Conservation (phyloP, 2,888 invertebrate genomes). For the Ormyrus thymus region DNA sequence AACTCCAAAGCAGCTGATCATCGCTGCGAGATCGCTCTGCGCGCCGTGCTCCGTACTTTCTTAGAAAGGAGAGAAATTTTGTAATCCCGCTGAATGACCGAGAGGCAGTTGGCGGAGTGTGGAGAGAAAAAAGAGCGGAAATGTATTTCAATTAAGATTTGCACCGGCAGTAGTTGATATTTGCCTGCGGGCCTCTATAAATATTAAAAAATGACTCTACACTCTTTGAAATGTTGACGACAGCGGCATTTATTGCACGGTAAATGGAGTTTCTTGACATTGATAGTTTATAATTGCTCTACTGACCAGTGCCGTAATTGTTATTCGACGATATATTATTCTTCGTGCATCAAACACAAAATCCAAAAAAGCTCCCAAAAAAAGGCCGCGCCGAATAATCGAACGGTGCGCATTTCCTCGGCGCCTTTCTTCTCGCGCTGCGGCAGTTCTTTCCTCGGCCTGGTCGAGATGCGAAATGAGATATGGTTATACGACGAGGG, state of each 20-base stretch:
- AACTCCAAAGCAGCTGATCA: conserved; percentile 7
- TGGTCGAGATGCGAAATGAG: conserved; percentile 68
- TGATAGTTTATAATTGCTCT: too few relatives aligned
- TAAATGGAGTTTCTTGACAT: too few relatives aligned
- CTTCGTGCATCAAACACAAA: too few relatives aligned
- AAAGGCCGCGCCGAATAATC: too few relatives aligned
- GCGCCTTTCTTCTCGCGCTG: conserved; percentile 46
- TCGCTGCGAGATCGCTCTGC: neutral
- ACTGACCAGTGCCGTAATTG: too few relatives aligned
- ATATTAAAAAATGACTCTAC: too few relatives aligned
- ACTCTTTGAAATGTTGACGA: too few relatives aligned
- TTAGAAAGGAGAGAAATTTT: conserved; percentile 30
- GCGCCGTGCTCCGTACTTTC: neutral
- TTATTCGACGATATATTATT: too few relatives aligned
- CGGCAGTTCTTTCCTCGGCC: conserved; percentile 33
- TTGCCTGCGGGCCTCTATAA: too few relatives aligned
- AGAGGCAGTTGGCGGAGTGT: neutral
- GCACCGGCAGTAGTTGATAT: conserved; percentile 67
- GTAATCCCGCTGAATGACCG: conserved; percentile 44
- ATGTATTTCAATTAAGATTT: conserved; percentile 70
- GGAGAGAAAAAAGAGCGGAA: too few relatives aligned
- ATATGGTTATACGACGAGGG: conserved; percentile 66
- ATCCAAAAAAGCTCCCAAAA: too few relatives aligned
- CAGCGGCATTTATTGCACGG: too few relatives aligned
- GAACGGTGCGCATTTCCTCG: conserved; percentile 6